Percentiles rank a stretch among this genome's conserved stretches.
Evolutionary conservation across 2,113 vertebrate genomes (phyloP).

Genomic region (Morone chrysops): DNA sequence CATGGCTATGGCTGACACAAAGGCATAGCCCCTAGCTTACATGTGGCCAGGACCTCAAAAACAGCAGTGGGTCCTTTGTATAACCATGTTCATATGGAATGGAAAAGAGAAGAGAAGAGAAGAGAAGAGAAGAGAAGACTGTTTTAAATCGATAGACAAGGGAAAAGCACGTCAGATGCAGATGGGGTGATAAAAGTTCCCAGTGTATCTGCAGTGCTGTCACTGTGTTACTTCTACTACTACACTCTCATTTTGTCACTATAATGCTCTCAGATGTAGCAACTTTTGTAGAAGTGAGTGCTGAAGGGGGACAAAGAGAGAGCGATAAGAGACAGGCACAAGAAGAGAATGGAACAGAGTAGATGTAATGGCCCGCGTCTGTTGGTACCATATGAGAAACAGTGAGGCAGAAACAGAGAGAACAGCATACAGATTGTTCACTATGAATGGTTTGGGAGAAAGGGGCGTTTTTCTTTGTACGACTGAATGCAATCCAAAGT

Average conservation of each 20-base stretch:
- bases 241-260: conserved; percentile 41
- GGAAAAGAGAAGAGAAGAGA: background rate
- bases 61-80: background rate
- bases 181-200: conserved; percentile 36
- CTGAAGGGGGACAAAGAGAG: conserved; percentile 34
- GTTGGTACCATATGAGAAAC: conserved; percentile 33
- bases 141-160: conserved; percentile 15
- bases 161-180: conserved; percentile 17
- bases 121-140: background rate
- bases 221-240: conserved; percentile 33
- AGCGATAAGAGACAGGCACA: conserved; percentile 25
- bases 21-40: conserved; percentile 42
- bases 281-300: conserved; percentile 48
- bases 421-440: conserved; percentile 15
- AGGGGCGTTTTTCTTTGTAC: conserved; percentile 16
- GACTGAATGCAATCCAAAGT: conserved; percentile 11
- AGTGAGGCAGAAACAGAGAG: conserved; percentile 11
- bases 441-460: conserved; percentile 1
- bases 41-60: conserved; percentile 40
- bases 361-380: conserved; percentile 36
- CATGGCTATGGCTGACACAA: conserved; percentile 12
- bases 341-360: conserved; percentile 25
- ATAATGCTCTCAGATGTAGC: conserved; percentile 51
- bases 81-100: background rate
- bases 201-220: conserved; percentile 23